Evolutionary conservation across 2,113 vertebrate species (phyloP).

Genomic region (Paradoxurus hermaphroditus): DNA sequence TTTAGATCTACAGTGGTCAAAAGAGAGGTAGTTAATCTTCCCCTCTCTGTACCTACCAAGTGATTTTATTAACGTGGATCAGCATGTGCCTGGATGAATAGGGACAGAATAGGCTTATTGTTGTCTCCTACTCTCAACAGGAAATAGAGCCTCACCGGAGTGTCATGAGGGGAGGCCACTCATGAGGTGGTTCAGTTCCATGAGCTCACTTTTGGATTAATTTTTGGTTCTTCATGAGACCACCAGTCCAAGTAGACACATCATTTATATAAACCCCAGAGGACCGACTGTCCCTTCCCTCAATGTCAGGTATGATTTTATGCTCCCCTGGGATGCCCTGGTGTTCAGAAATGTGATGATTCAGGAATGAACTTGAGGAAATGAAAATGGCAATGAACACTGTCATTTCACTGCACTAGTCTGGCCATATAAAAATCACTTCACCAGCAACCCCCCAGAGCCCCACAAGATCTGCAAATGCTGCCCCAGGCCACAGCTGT

Average conservation of each 20-base stretch:
- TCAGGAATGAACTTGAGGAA: conserved; percentile 38
- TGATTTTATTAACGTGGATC: not conserved
- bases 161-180: not conserved
- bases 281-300: not conserved
- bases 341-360: not conserved
- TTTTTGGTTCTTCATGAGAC: not conserved
- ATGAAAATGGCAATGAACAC: not conserved
- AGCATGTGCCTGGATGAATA: not conserved
- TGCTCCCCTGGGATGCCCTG: not conserved
- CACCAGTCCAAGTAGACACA: not conserved
- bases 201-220: not conserved
- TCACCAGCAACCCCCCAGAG: not conserved
- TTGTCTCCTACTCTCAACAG: not conserved
- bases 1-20: not conserved
- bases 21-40: not conserved
- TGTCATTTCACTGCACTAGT: not conserved
- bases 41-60: not conserved
- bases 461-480: not conserved
- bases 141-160: not conserved
- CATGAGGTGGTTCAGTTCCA: not conserved
- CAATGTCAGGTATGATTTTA: not conserved
- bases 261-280: not conserved
- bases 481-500: not conserved
- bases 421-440: not conserved
- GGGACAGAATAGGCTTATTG: not conserved